Evolutionary conservation across 2,113 vertebrate genomes (phyloP), one percentile per base, ranked within the genome.

Genomic region (Nothoprocta pentlandii): DNA sequence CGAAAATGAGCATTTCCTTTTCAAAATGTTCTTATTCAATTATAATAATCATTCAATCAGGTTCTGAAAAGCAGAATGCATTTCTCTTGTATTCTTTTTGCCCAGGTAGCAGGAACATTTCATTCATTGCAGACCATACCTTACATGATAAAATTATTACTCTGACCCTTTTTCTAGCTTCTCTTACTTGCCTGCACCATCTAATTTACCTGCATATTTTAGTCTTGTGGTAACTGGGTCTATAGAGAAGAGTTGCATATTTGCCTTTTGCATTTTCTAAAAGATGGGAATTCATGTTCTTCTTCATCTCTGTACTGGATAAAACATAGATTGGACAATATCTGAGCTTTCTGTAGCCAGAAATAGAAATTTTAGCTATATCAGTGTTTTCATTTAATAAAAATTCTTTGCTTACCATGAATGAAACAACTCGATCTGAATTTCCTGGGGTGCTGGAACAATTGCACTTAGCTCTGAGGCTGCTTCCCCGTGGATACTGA

Each of bases 181-280:
- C 26, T 22, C 12, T 69, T 41, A 5, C 39, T 74, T 80, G 49
- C 36, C 22, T 59, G 42, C 87, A n/a, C 68, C 22, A 32, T 83
- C 34, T 64, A 73, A 79, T 64, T 51, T 67, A 67, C 15, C 54
- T 61, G 2, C 25, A 2, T n/a, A 34, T 53, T 44, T 69, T 32
- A 15, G 19, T 92, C 80, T 80, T 44, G 2, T 34, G 49, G 39
- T 80, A 53, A 51, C 34, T 30, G 22, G 6, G 10, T 44, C 5
- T 62, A 63, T 14, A 3, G 62, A 84, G 26, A 62, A 34, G 16
- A 41, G 32, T 61, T 62, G 68, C 32, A 4, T 61, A 71, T 74
- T 87, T 51, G 16, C 34, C 16, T 85, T 92, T 87, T 66, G 80
- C 25, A 82, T 86, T 88, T 96, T 49, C 39, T 75, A 46, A 80